Percentiles rank a stretch among this genome's conserved stretches.
phyloP scores from a whole-genome alignment of 2,113 vertebrate species.

The Pteronura brasiliensis region DNA sequence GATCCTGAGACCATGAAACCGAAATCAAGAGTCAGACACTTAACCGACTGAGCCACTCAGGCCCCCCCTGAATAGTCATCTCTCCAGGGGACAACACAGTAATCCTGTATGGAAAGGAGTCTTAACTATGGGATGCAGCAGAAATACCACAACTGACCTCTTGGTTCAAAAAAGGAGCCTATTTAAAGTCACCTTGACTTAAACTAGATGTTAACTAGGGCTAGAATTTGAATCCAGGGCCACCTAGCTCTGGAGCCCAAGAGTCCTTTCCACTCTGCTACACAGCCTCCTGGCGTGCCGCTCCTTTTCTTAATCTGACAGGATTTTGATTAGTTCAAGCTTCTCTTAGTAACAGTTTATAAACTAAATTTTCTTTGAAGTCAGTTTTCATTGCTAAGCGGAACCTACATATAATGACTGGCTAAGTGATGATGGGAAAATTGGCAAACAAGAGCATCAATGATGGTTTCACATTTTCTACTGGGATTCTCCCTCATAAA shows the following conservation, averaged over 20 bases:
- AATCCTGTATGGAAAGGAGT: neutral
- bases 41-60: neutral
- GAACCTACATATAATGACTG: constrained; percentile 82
- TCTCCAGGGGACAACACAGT: neutral
- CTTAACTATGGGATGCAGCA: neutral
- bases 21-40: neutral
- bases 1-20: neutral
- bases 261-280: neutral
- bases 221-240: neutral
- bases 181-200: neutral
- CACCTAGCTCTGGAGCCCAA: neutral
- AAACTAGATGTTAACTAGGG: neutral
- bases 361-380: constrained; percentile 86
- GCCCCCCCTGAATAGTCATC: neutral
- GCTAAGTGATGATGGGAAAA: constrained; percentile 86
- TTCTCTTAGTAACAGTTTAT: constrained; percentile 75
- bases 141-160: neutral
- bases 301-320: constrained; percentile 73
- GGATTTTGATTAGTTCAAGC: constrained; percentile 81
- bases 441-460: constrained; percentile 80
- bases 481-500: constrained; percentile 81
- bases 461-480: constrained; percentile 81
- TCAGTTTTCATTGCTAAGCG: constrained; percentile 83
- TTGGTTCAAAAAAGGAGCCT: neutral
- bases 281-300: neutral